A percentile compares a stretch with the other conserved stretches of the same genome.
phyloP scores from a whole-genome alignment of 2,888 invertebrate species.

The Acanthosepion lycidas region DNA sequence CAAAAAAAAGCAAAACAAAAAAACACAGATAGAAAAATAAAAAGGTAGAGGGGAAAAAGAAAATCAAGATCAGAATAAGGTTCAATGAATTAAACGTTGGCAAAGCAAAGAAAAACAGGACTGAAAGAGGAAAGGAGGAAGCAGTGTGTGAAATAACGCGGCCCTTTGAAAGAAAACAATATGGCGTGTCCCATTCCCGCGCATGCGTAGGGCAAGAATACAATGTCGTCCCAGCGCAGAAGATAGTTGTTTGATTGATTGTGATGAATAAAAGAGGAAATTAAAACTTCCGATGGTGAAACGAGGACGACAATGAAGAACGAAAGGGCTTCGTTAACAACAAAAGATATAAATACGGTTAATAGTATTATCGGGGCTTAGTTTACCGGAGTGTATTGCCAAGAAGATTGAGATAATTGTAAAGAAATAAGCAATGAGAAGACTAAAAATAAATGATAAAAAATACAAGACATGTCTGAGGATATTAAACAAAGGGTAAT shows the following conservation, averaged over 20 bases:
- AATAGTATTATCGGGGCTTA: neutral
- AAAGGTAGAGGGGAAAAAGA: neutral
- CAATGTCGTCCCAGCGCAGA: neutral
- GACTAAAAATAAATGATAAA: neutral
- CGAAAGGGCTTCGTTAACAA: conserved; percentile 6
- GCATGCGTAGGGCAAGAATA: neutral
- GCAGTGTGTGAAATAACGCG: neutral
- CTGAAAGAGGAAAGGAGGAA: neutral
- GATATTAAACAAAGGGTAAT: neutral
- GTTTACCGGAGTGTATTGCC: neutral
- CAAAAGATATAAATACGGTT: neutral
- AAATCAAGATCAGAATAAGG: too few species aligned
- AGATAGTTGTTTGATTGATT: neutral
- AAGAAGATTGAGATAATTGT: neutral
- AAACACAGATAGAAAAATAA: neutral
- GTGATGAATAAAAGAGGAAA: neutral
- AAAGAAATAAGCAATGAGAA: neutral
- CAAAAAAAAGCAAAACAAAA: neutral
- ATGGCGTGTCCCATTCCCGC: neutral
- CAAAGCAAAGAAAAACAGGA: neutral
- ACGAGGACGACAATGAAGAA: neutral
- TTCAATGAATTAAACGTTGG: too few species aligned
- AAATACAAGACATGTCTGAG: neutral
- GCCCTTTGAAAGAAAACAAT: neutral
- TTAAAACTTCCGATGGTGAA: conserved; percentile 33